Conservation (phyloP, 2,797 vertebrate species). For the Helarctos malayanus region DNA sequence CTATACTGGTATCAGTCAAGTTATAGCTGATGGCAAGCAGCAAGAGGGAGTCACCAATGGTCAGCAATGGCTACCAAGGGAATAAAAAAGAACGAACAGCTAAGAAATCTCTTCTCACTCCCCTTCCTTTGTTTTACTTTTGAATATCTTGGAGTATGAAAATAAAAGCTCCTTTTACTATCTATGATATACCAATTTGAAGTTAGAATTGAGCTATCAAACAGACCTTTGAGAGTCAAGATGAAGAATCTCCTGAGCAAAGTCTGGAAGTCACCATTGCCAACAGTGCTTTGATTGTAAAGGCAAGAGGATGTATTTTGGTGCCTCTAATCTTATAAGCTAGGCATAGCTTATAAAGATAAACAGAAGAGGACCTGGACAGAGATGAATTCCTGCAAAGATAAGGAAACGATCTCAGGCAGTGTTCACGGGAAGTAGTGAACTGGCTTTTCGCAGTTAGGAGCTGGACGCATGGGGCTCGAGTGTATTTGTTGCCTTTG, state of each 20-base stretch:
- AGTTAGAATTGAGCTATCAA: constrained; percentile 20
- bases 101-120: neutral
- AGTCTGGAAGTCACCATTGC: neutral
- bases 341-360: neutral
- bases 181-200: neutral
- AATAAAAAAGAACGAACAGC: neutral
- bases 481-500: neutral
- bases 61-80: neutral
- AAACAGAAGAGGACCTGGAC: neutral
- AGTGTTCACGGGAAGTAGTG: neutral
- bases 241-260: neutral
- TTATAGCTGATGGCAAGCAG: neutral
- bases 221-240: neutral
- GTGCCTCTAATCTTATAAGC: neutral
- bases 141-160: neutral
- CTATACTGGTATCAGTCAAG: neutral
- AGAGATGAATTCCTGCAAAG: neutral
- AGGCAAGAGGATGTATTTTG: neutral
- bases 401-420: neutral
- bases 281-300: neutral
- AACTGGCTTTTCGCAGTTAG: neutral
- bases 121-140: neutral
- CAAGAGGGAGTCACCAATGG: neutral
- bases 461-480: no score
- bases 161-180: neutral